A percentile compares a stretch with the other conserved stretches of the same genome.
Evolutionary conservation across 2,888 invertebrate species (phyloP).

Genomic region (Allolobophora icterica): DNA sequence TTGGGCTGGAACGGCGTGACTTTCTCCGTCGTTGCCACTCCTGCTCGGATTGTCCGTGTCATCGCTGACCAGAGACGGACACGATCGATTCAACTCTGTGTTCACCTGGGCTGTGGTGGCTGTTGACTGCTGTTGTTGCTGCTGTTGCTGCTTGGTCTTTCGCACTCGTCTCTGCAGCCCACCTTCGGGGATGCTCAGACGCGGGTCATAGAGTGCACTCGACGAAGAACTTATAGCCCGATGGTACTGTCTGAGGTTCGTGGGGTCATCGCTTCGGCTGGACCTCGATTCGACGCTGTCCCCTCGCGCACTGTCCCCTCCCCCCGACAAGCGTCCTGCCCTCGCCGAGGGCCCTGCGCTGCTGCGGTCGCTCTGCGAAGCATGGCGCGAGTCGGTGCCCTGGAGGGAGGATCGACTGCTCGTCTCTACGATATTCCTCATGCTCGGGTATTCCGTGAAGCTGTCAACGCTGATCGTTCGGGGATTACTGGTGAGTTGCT

Average conservation of each 20-base stretch:
- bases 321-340: not conserved
- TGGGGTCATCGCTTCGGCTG: not conserved
- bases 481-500: not conserved
- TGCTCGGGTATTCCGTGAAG: constrained; percentile 31
- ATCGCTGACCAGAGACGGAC: constrained; percentile 6
- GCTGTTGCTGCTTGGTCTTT: not conserved
- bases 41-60: not conserved
- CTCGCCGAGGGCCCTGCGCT: not conserved
- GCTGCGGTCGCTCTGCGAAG: not conserved
- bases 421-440: constrained; percentile 27
- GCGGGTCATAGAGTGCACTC: constrained; percentile 22
- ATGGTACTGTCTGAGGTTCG: not conserved
- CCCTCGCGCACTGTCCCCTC: not conserved
- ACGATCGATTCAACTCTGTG: not conserved
- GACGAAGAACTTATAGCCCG: not conserved
- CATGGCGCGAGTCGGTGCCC: constrained; percentile 25
- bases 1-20: not conserved
- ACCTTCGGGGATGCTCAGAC: not conserved
- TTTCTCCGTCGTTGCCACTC: not conserved
- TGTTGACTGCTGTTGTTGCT: not conserved
- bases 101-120: not conserved
- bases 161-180: not conserved
- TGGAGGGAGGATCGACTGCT: constrained; percentile 32
- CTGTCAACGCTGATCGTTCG: constrained; percentile 26
- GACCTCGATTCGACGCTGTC: constrained; percentile 24